phyloP scores from a whole-genome alignment of 2,888 invertebrate genomes.

The Drosophila neoperkinsi region DNA sequence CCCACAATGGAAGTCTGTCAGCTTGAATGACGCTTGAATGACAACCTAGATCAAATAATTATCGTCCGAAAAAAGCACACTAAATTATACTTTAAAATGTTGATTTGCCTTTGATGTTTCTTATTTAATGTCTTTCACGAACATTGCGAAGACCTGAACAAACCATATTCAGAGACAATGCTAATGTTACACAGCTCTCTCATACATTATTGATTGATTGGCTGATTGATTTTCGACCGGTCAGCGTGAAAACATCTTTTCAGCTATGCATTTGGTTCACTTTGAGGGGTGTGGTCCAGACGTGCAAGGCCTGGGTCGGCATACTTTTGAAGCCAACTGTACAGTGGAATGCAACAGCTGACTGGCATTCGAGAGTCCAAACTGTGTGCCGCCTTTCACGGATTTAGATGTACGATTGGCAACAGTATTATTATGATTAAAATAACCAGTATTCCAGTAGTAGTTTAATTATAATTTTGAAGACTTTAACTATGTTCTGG shows the following conservation, averaged over 20 bases:
- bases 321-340: slow-evolving; percentile 29
- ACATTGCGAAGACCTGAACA: neutral
- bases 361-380: neutral
- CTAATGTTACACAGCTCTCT: slow-evolving; percentile 38
- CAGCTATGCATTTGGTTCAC: slow-evolving; percentile 49
- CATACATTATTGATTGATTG: slow-evolving; percentile 67
- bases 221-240: slow-evolving; percentile 66
- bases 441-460: slow-evolving; percentile 29
- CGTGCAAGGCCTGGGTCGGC: slow-evolving; percentile 73
- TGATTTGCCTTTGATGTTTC: slow-evolving; percentile 32
- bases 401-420: slow-evolving; percentile 4
- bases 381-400: neutral
- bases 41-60: slow-evolving; percentile 6
- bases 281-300: slow-evolving; percentile 47
- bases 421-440: neutral
- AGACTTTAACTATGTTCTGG: neutral
- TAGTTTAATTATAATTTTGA: slow-evolving; percentile 10
- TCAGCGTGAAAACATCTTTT: slow-evolving; percentile 40
- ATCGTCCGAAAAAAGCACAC: neutral
- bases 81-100: slow-evolving; percentile 1
- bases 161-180: slow-evolving; percentile 24
- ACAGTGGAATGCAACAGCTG: slow-evolving; percentile 52
- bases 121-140: slow-evolving; percentile 14
- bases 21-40: neutral
- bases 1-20: slow-evolving; percentile 33